Percentiles rank a stretch among this genome's conserved stretches.
phyloP scores from a whole-genome alignment of 2,113 vertebrate species.

The Cardinalis cardinalis region DNA sequence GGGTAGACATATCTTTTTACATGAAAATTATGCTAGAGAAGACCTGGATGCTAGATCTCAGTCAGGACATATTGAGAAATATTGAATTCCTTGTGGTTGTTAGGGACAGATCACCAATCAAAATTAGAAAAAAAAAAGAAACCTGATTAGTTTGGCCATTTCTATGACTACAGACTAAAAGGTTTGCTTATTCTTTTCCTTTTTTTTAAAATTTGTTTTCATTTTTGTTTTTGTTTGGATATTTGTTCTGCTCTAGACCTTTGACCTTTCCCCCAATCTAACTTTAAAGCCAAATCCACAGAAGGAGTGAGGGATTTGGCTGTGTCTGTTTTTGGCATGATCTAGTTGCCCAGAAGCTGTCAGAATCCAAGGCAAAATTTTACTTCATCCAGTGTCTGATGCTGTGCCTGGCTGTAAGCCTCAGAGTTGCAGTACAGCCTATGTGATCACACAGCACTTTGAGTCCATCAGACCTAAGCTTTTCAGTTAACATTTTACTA shows the following conservation, averaged over 20 bases:
- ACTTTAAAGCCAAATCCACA: background rate
- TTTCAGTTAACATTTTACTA: slow-evolving; percentile 7
- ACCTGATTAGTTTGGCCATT: background rate
- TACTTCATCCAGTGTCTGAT: background rate
- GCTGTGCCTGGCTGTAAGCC: background rate
- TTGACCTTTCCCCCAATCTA: rapidly evolving
- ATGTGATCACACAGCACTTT: background rate
- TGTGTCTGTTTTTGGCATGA: background rate
- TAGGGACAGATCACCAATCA: background rate
- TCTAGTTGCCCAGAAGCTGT: background rate
- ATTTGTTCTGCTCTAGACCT: background rate
- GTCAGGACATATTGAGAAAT: background rate
- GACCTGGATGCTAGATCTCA: background rate
- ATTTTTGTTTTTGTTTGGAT: too few relatives aligned
- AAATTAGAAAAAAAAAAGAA: background rate
- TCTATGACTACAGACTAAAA: background rate
- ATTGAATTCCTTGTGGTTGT: background rate
- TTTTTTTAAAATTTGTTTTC: too few relatives aligned
- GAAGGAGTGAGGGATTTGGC: rapidly evolving
- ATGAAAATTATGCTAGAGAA: background rate
- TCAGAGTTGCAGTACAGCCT: background rate
- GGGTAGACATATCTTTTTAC: background rate
- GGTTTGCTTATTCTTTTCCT: rapidly evolving
- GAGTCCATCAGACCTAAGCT: background rate
- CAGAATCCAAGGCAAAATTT: background rate